A percentile compares a stretch with the other conserved stretches of the same genome.
Conservation (phyloP, 2,113 vertebrate species). For the Megaleporinus macrocephalus region DNA sequence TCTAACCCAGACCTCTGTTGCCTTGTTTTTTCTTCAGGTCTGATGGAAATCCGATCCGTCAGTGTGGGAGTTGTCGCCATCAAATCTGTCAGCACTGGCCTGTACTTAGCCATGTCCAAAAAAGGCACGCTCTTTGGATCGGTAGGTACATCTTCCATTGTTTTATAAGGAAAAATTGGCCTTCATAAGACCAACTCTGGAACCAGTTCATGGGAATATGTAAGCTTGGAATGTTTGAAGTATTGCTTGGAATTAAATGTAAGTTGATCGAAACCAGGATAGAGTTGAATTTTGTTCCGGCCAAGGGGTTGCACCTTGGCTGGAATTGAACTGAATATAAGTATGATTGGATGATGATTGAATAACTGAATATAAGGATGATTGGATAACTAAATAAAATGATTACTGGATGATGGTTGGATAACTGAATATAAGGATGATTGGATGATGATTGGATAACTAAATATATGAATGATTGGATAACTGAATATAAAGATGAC, state of each 20-base stretch:
- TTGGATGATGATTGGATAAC: no score
- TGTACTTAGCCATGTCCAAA: conserved; percentile 94
- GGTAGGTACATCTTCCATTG: conserved; percentile 78
- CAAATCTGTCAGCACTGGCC: conserved; percentile 88
- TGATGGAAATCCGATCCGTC: conserved; percentile 93
- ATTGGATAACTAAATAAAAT: no score
- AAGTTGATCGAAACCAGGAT: background rate
- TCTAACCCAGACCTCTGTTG: conserved; percentile 68
- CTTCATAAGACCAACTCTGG: conserved; percentile 16
- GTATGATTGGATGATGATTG: no score
- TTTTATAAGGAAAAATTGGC: conserved; percentile 51
- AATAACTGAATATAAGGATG: background rate
- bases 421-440: no score
- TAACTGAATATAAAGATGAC: no score
- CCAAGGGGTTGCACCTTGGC: conserved; percentile 2
- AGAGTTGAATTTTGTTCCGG: background rate
- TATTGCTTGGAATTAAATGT: conserved; percentile 23
- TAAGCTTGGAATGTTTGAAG: background rate
- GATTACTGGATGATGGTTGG: no score
- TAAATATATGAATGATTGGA: no score
- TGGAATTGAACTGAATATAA: conserved; percentile 3
- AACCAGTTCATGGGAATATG: background rate
- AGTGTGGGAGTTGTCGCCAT: conserved; percentile 89
- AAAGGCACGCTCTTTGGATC: conserved; percentile 89
- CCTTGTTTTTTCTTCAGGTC: conserved; percentile 75